Evolutionary conservation across 2,888 invertebrate genomes (phyloP).

Genomic region (Pandemis heparana): DNA sequence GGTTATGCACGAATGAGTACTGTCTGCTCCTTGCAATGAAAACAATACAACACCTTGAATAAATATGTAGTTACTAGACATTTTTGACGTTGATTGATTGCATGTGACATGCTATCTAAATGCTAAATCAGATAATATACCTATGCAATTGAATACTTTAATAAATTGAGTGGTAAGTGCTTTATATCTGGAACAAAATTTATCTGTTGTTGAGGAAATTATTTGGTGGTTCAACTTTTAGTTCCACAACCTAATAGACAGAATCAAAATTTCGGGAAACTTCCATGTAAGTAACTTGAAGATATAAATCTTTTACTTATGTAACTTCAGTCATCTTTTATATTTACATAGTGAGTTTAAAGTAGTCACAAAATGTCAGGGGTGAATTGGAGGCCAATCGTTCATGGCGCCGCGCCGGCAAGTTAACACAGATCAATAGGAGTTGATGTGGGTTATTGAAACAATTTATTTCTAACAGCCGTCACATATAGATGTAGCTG

Average conservation of each 20-base stretch:
- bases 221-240: not conserved
- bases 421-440: slow-evolving; percentile 78
- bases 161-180: too few species aligned
- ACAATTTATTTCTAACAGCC: slow-evolving; percentile 66
- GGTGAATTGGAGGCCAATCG: slow-evolving; percentile 65
- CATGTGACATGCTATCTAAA: slow-evolving; percentile 19
- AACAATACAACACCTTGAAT: slow-evolving; percentile 49
- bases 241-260: not conserved
- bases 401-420: slow-evolving; percentile 67
- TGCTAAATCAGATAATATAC: not conserved
- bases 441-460: slow-evolving; percentile 70
- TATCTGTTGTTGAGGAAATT: not conserved
- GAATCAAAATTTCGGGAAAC: not conserved
- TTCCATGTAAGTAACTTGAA: not conserved
- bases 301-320: not conserved
- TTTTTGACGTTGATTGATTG: slow-evolving; percentile 18
- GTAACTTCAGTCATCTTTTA: not conserved
- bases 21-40: slow-evolving; percentile 75
- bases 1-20: slow-evolving; percentile 82
- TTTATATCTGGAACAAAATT: not conserved
- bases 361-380: slow-evolving; percentile 60
- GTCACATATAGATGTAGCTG: slow-evolving; percentile 45
- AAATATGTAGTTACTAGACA: slow-evolving; percentile 18
- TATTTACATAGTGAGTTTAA: not conserved
- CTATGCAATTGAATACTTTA: not conserved